Conservation (phyloP, 2,113 vertebrate species). For the Hippocampus barbouri region DNA sequence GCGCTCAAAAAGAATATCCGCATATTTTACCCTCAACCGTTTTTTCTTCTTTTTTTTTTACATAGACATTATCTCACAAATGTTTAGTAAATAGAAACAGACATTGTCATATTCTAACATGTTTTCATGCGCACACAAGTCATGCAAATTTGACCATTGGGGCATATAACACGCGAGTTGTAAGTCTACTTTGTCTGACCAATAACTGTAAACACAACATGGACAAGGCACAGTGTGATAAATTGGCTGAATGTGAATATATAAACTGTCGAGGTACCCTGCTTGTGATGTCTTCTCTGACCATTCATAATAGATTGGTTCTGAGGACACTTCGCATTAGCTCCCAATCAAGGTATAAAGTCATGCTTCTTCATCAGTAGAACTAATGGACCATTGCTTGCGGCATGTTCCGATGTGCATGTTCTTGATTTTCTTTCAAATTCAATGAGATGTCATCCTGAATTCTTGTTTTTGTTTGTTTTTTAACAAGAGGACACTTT, state of each 20-base stretch:
- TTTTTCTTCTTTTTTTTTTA: too few relatives aligned
- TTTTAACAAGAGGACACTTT: conserved; percentile 30
- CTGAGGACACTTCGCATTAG: conserved; percentile 60
- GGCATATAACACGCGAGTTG: conserved; percentile 47
- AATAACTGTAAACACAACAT: conserved; percentile 41
- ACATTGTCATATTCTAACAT: too few relatives aligned
- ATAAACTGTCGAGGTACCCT: conserved; percentile 39
- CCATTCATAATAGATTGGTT: conserved; percentile 72
- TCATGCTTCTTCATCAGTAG: conserved; percentile 66
- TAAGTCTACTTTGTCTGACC: conserved; percentile 32
- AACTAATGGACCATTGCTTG: conserved; percentile 62
- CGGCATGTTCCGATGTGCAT: conserved; percentile 51
- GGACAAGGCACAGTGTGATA: conserved; percentile 33
- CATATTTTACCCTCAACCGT: too few relatives aligned
- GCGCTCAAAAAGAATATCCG: too few relatives aligned
- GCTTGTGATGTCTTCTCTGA: conserved; percentile 49
- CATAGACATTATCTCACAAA: too few relatives aligned
- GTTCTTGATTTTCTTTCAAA: conserved; percentile 52
- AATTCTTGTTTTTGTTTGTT: conserved; percentile 30
- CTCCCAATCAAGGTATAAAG: conserved; percentile 67
- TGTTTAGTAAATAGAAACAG: too few relatives aligned
- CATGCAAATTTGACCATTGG: conserved; percentile 50
- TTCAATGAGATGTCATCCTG: conserved; percentile 44
- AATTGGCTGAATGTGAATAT: conserved; percentile 40
- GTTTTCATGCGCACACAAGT: conserved; percentile 40